These are phyloP conservation scores for Dryobota labecula DNA, from an alignment of 2,888 invertebrate genomes.

Conservation along the genomic window DNA sequence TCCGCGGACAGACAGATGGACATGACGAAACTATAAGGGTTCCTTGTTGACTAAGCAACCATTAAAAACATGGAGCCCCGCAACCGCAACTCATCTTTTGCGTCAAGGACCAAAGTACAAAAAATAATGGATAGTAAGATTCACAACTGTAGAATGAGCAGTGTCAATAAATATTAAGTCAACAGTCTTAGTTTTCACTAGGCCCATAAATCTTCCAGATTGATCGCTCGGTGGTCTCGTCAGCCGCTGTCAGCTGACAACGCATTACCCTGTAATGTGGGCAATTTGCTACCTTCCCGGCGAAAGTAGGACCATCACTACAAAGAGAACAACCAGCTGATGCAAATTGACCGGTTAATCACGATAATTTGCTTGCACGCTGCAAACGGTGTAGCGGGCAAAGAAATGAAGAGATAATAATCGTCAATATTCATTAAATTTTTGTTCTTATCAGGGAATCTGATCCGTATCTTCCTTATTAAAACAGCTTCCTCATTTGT, in stretches of 20 bases:
- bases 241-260: constrained; percentile 54
- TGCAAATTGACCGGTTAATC: constrained; percentile 61
- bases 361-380: constrained; percentile 52
- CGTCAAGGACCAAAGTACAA: background rate
- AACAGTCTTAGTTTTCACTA: constrained; percentile 43
- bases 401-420: constrained; percentile 31
- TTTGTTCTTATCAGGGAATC: constrained; percentile 27
- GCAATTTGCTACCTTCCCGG: constrained; percentile 68
- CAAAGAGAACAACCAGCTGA: constrained; percentile 57
- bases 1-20: too few species aligned
- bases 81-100: background rate
- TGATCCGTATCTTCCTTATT: constrained; percentile 13
- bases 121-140: background rate
- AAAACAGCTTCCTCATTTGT: constrained; percentile 9
- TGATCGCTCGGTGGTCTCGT: constrained; percentile 61
- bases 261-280: constrained; percentile 71
- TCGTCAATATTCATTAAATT: constrained; percentile 27
- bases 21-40: too few species aligned
- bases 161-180: constrained; percentile 40
- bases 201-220: constrained; percentile 59
- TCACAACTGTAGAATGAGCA: background rate
- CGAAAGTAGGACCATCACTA: constrained; percentile 61
- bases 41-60: too few species aligned
- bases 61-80: background rate
- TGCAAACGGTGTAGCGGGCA: constrained; percentile 11